These are phyloP conservation scores for Diorhabda carinulata DNA, from an alignment of 1,140 invertebrate species.

Conservation along the genomic window DNA sequence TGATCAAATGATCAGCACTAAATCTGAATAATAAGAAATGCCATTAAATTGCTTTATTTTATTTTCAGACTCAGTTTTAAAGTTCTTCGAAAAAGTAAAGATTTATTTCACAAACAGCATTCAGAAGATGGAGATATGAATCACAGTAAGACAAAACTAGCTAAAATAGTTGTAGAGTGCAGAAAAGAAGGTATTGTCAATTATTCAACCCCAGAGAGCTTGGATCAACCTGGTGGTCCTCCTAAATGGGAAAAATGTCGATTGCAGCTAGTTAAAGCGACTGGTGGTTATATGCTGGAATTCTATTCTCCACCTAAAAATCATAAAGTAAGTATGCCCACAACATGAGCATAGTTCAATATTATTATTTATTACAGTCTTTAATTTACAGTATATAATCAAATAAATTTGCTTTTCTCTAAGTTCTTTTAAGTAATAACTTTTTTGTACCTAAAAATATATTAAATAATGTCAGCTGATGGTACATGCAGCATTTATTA, in stretches of 20 bases:
- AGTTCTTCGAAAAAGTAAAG: constrained; percentile 71
- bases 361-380: not conserved
- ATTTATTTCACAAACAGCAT: constrained; percentile 86
- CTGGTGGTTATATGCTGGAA: constrained; percentile 90
- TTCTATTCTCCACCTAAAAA: constrained; percentile 95
- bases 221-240: constrained; percentile 73
- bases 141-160: constrained; percentile 79
- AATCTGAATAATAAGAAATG: too few species aligned
- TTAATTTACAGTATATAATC: not conserved
- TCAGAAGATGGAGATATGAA: constrained; percentile 77
- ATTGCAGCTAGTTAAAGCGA: constrained; percentile 83
- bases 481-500: too few species aligned
- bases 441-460: too few species aligned
- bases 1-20: too few species aligned
- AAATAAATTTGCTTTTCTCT: not conserved
- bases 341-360: not conserved
- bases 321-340: constrained; percentile 50
- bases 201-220: constrained; percentile 84
- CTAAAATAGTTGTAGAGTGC: constrained; percentile 89
- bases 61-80: constrained; percentile 85
- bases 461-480: too few species aligned
- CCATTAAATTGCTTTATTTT: not conserved
- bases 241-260: constrained; percentile 95
- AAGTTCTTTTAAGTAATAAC: too few species aligned
- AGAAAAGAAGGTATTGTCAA: constrained; percentile 90